Evolutionary conservation across 2,113 vertebrate species (phyloP), one percentile per base, ranked within the genome.

Genomic region (Eublepharis macularius): DNA sequence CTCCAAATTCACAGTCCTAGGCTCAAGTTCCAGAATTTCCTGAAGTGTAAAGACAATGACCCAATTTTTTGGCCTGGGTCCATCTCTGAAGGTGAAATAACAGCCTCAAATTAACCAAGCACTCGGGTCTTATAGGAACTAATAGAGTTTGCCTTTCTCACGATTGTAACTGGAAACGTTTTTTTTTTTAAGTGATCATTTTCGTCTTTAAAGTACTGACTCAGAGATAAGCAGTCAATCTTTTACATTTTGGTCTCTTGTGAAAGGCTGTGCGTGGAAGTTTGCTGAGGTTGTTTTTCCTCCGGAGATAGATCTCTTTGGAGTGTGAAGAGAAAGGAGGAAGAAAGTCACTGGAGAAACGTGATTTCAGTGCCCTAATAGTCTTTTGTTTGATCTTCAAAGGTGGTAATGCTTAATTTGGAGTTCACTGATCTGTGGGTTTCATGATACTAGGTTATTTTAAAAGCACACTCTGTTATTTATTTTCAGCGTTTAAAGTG

Each of bases 381-480:
- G 85, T 89, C 69, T 89, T 86, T 93, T 92, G 94, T 96, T 96
- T 96, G 94, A 96, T 96, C 96, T 96, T 93, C 89, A 94, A 93
- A 95, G 92, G 89, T 94, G 86, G 95, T 91, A 96, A 95, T 26
- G 76, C 92, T 95, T 92, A 94, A 94, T 95, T 94, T 94, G 76
- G 91, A 94, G 88, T 88, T 95, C 95, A 93, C 75, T 95, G 94
- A 93, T 90, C 95, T 95, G 81, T 94, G 92, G 89, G 90, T 92
- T 92, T 92, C 91, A 90, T 90, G 86, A 93, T 89, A 90, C 91
- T 32, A 72, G 88, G 93, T 93, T 92, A 93, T 93, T 92, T 93
- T 93, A 93, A 87, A 93, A 93, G 63, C 88, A 91, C 93, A 91
- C 16, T 77, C 77, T 2, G 4, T 82, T 93, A 89, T 94, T 95